Conservation (phyloP, 2,888 invertebrate species). For the Orgyia antiqua region DNA sequence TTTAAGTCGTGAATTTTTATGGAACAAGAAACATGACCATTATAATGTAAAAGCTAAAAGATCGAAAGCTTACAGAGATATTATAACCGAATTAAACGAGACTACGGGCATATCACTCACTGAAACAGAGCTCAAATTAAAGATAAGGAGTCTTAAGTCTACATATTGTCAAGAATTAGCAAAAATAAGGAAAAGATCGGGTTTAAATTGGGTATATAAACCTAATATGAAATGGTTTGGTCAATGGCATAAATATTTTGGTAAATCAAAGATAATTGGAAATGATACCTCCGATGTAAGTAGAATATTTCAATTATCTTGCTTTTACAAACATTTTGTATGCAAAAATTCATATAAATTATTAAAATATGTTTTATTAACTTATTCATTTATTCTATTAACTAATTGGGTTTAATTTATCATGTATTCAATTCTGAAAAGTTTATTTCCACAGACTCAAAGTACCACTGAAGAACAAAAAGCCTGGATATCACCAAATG, state of each 20-base stretch:
- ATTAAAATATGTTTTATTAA: too few species aligned
- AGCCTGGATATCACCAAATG: constrained; percentile 27
- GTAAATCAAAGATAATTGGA: constrained; percentile 18
- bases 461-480: constrained; percentile 27
- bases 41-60: constrained; percentile 51
- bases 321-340: neutral
- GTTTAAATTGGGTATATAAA: constrained; percentile 34
- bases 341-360: neutral
- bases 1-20: constrained; percentile 54
- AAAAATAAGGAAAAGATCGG: constrained; percentile 48
- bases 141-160: constrained; percentile 51
- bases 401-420: too few species aligned
- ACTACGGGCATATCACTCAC: constrained; percentile 44
- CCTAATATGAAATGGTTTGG: constrained; percentile 54
- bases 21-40: constrained; percentile 53
- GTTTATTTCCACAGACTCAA: constrained; percentile 21
- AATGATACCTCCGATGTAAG: too few species aligned
- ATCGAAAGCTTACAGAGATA: constrained; percentile 43
- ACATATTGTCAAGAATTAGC: constrained; percentile 52
- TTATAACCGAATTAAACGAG: constrained; percentile 41
- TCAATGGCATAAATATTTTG: constrained; percentile 41
- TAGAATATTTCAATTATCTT: constrained; percentile 23
- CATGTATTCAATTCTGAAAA: too few species aligned
- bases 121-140: constrained; percentile 42
- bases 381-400: neutral